These are phyloP conservation scores for Carpatolechia fugitivella DNA, from an alignment of 2,888 invertebrate species.

Conservation along the genomic window DNA sequence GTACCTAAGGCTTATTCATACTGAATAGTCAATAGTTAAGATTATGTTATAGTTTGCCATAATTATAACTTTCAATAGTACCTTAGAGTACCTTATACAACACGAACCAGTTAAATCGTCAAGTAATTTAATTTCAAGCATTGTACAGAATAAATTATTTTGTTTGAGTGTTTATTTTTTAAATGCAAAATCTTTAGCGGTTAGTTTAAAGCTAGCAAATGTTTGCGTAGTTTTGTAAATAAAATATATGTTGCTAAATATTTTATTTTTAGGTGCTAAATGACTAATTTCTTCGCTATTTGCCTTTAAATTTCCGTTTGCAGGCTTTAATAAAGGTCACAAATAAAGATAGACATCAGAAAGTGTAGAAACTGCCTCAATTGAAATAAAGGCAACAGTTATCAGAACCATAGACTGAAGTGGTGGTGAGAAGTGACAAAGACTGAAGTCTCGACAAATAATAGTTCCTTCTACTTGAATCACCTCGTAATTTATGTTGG, in stretches of 20 bases:
- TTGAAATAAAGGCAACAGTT: slow-evolving; percentile 51
- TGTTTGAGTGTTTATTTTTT: slow-evolving; percentile 64
- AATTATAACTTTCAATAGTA: slow-evolving; percentile 49
- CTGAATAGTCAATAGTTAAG: slow-evolving; percentile 46
- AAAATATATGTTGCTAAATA: slow-evolving; percentile 63
- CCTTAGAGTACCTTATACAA: slow-evolving; percentile 33
- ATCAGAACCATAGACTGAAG: slow-evolving; percentile 66
- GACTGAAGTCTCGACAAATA: slow-evolving; percentile 56
- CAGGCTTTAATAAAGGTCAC: slow-evolving; percentile 58
- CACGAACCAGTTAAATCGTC: slow-evolving; percentile 54
- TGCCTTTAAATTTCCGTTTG: slow-evolving; percentile 18
- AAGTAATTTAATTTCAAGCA: slow-evolving; percentile 43
- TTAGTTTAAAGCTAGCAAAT: slow-evolving; percentile 68
- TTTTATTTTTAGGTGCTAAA: slow-evolving; percentile 73
- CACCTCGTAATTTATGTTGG: slow-evolving; percentile 79
- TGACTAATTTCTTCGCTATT: slow-evolving; percentile 41
- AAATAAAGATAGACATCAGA: slow-evolving; percentile 38
- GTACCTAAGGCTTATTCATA: slow-evolving; percentile 30
- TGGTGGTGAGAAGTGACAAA: slow-evolving; percentile 72
- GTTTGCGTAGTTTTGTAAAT: slow-evolving; percentile 64
- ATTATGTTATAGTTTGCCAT: slow-evolving; percentile 58
- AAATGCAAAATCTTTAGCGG: slow-evolving; percentile 53
- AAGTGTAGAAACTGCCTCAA: background rate
- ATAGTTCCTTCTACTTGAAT: slow-evolving; percentile 76
- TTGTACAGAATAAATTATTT: slow-evolving; percentile 76